phyloP scores from a whole-genome alignment of 2,888 invertebrate genomes.

The Calameuta idolon region DNA sequence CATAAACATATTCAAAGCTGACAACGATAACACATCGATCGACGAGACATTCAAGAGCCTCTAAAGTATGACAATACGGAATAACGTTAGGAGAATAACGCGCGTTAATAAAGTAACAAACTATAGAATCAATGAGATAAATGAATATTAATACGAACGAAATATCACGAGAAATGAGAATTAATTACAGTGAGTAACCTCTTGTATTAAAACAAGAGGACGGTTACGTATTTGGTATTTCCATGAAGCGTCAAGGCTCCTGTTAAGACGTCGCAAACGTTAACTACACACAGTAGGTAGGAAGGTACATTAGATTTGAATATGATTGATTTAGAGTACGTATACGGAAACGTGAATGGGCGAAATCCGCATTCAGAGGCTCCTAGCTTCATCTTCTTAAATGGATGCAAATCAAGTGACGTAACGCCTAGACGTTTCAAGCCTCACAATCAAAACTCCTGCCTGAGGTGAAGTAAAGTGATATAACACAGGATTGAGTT shows the following conservation, averaged over 20 bases:
- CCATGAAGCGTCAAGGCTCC: not conserved
- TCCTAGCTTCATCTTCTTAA: not conserved
- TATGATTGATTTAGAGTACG: constrained; percentile 60
- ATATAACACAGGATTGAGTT: not conserved
- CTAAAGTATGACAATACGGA: not conserved
- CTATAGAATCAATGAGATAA: not conserved
- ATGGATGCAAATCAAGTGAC: not conserved
- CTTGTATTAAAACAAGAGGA: not conserved
- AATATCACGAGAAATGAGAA: not conserved
- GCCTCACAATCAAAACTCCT: not conserved
- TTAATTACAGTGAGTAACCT: not conserved
- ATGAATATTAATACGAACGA: not conserved
- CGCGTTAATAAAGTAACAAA: not conserved
- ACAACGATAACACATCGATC: not conserved
- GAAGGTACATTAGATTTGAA: constrained; percentile 39
- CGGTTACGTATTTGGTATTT: not conserved
- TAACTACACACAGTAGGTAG: not conserved
- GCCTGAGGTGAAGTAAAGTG: not conserved
- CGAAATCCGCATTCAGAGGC: not conserved
- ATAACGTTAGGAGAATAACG: not conserved
- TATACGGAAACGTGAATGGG: constrained; percentile 46
- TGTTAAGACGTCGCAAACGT: not conserved
- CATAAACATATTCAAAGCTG: not conserved
- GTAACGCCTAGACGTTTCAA: not conserved
- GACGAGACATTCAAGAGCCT: not conserved